A percentile compares a stretch with the other conserved stretches of the same genome.
phyloP scores from a whole-genome alignment of 2,797 vertebrate species.

The Prunella strophiata region DNA sequence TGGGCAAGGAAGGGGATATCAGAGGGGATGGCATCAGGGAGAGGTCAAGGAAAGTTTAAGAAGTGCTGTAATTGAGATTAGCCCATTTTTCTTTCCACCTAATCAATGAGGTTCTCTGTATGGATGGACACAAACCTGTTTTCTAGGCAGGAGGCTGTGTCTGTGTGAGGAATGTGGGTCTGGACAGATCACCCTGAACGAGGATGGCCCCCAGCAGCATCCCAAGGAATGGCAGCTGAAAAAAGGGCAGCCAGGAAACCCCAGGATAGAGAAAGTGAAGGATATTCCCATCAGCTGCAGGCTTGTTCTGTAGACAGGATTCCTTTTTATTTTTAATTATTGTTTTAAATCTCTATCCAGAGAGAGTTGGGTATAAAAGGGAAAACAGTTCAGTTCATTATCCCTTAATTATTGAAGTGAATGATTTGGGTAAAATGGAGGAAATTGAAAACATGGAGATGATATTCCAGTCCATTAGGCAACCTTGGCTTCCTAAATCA shows the following conservation, averaged over 20 bases:
- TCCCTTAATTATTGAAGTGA: conserved; percentile 78
- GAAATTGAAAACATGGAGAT: conserved; percentile 70
- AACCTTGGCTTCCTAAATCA: conserved; percentile 64
- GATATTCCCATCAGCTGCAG: conserved; percentile 42
- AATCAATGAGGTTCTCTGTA: neutral
- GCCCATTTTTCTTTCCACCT: neutral
- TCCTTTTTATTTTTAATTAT: conserved; percentile 63
- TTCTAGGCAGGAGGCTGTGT: neutral
- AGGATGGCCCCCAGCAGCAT: neutral
- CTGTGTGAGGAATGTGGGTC: neutral
- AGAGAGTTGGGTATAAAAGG: conserved; percentile 61
- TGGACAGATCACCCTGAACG: neutral
- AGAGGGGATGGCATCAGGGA: rapidly evolving
- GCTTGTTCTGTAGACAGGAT: neutral
- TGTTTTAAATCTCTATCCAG: conserved; percentile 56
- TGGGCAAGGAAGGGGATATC: neutral
- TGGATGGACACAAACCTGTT: neutral
- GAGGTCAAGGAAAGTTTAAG: neutral
- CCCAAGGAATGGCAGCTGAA: neutral
- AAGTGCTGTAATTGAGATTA: neutral
- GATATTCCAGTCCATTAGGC: conserved; percentile 79
- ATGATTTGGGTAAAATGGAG: conserved; percentile 68
- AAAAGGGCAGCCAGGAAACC: neutral
- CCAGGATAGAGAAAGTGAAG: neutral
- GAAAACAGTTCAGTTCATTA: conserved; percentile 74